phyloP scores from a whole-genome alignment of 2,888 invertebrate species.

The Cheilosia vulpina region DNA sequence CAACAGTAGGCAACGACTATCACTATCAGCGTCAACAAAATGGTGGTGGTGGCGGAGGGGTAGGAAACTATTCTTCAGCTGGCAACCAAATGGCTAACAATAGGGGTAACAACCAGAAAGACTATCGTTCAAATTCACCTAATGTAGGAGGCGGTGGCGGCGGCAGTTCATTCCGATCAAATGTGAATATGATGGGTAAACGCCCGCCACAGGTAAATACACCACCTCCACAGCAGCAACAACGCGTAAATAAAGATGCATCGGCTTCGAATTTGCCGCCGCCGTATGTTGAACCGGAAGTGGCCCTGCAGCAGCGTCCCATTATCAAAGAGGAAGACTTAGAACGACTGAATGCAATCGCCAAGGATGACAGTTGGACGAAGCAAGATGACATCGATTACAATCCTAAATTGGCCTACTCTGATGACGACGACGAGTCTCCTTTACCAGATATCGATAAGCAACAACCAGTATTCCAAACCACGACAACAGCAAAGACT shows the following conservation, averaged over 20 bases:
- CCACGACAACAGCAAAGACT: slow-evolving; percentile 76
- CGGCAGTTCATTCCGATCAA: slow-evolving; percentile 79
- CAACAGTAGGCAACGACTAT: slow-evolving; percentile 55
- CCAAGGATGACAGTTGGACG: slow-evolving; percentile 95
- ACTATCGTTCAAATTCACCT: slow-evolving; percentile 78
- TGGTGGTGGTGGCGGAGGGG: slow-evolving; percentile 73
- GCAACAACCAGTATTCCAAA: slow-evolving; percentile 54
- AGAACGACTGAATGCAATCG: slow-evolving; percentile 95
- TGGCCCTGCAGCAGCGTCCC: slow-evolving; percentile 90
- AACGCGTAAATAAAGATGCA: slow-evolving; percentile 80
- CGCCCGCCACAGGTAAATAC: slow-evolving; percentile 79
- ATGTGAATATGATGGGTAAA: slow-evolving; percentile 80
- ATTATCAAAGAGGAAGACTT: slow-evolving; percentile 97
- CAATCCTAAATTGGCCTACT: slow-evolving; percentile 96
- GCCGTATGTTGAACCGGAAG: slow-evolving; percentile 84
- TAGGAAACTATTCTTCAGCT: slow-evolving; percentile 61
- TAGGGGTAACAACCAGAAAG: slow-evolving; percentile 73
- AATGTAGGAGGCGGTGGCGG: slow-evolving; percentile 59
- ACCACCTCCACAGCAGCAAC: slow-evolving; percentile 77
- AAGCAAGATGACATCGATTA: slow-evolving; percentile 97
- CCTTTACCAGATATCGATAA: slow-evolving; percentile 76
- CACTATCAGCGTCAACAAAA: slow-evolving; percentile 74
- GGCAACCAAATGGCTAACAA: slow-evolving; percentile 58
- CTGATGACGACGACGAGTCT: slow-evolving; percentile 96
- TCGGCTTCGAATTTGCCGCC: slow-evolving; percentile 62